Evolutionary conservation across 1,140 invertebrate species (phyloP).

Genomic region (Papilio aristodemus): DNA sequence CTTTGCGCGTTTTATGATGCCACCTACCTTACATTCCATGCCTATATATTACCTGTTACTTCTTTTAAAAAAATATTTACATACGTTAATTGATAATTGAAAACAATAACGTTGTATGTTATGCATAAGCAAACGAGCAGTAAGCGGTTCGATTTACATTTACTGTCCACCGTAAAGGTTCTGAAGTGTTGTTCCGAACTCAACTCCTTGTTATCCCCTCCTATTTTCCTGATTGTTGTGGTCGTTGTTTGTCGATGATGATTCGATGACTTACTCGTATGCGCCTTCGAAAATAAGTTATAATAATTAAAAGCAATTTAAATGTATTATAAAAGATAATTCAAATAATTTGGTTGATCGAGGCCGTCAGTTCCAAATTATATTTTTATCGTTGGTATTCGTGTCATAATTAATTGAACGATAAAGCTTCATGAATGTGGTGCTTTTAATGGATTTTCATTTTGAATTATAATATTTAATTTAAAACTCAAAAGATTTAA

Average conservation of each 20-base stretch:
- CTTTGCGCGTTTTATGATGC: constrained; percentile 13
- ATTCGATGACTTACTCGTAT: too few species aligned
- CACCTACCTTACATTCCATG: constrained; percentile 9
- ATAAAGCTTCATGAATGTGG: not conserved
- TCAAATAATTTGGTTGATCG: not conserved
- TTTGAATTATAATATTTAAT: constrained; percentile 1
- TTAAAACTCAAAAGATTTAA: constrained; percentile 5
- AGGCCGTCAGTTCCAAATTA: not conserved
- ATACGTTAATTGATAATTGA: too few species aligned
- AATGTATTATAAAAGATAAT: not conserved
- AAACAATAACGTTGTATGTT: not conserved
- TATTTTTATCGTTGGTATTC: constrained; percentile 19
- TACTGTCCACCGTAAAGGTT: too few species aligned
- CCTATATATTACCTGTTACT: constrained; percentile 3
- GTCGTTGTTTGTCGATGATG: too few species aligned
- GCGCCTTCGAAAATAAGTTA: too few species aligned
- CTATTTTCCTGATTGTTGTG: too few species aligned
- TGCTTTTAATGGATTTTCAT: constrained; percentile 14
- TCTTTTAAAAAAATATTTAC: not conserved
- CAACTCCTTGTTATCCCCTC: too few species aligned
- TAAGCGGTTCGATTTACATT: not conserved
- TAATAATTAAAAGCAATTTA: too few species aligned
- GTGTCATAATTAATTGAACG: constrained; percentile 19
- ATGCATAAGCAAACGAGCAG: too few species aligned
- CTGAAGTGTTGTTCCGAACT: too few species aligned